These are phyloP conservation scores for Pseudolycoriella hygida DNA, from an alignment of 2,888 invertebrate genomes.

Conservation along the genomic window DNA sequence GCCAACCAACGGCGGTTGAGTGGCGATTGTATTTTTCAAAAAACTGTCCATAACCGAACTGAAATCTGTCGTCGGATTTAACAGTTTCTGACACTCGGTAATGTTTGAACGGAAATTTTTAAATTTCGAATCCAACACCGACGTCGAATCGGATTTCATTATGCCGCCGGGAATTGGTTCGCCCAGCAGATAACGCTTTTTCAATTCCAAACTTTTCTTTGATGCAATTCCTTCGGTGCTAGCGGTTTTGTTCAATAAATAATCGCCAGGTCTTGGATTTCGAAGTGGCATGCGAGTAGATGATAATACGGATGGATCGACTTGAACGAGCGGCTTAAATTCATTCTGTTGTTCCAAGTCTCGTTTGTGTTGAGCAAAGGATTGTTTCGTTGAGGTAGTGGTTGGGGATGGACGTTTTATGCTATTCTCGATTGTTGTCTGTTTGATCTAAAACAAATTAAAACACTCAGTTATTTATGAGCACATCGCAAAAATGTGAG, in stretches of 20 bases:
- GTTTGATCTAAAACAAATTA: slow-evolving; percentile 20
- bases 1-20: slow-evolving; percentile 10
- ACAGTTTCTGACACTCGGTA: slow-evolving; percentile 70
- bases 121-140: slow-evolving; percentile 67
- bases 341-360: slow-evolving; percentile 16
- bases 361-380: slow-evolving; percentile 16
- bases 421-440: slow-evolving; percentile 20
- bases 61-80: slow-evolving; percentile 39
- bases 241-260: slow-evolving; percentile 61
- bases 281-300: slow-evolving; percentile 29
- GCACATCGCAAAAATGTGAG: too few species aligned
- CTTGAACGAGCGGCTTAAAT: slow-evolving; percentile 29
- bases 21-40: slow-evolving; percentile 15
- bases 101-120: slow-evolving; percentile 72
- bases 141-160: slow-evolving; percentile 66
- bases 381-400: slow-evolving; percentile 12
- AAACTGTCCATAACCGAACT: slow-evolving; percentile 21
- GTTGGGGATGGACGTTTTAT: slow-evolving; percentile 1
- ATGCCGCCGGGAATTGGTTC: slow-evolving; percentile 51
- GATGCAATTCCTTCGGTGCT: slow-evolving; percentile 79
- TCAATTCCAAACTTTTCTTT: slow-evolving; percentile 70
- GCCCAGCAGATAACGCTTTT: slow-evolving; percentile 67
- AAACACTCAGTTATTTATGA: not conserved
- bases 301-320: slow-evolving; percentile 25
- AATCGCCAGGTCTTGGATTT: slow-evolving; percentile 49